Conservation (phyloP, 2,797 vertebrate species). For the Acomys russatus region DNA sequence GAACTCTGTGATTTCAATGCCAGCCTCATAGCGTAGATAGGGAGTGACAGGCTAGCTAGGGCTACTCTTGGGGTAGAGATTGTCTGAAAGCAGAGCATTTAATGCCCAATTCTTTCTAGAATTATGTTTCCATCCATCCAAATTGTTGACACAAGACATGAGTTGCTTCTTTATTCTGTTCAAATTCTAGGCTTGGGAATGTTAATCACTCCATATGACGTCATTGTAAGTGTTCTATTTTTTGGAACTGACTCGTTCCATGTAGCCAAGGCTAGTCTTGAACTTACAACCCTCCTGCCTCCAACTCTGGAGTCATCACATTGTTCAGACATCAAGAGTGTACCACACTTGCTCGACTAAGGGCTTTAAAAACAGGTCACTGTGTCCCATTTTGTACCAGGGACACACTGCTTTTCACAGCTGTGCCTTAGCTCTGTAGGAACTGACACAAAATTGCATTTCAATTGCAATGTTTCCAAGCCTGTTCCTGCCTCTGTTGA, state of each 20-base stretch:
- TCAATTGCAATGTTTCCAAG: background rate
- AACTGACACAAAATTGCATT: background rate
- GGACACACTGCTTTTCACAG: background rate
- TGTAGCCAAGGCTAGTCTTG: background rate
- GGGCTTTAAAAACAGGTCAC: background rate
- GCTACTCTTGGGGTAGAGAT: too few species aligned
- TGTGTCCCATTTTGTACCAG: background rate
- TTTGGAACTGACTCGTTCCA: background rate
- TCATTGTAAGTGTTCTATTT: background rate
- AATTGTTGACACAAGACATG: background rate
- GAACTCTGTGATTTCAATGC: background rate
- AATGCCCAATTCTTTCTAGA: background rate
- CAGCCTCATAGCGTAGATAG: background rate
- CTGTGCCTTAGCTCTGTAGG: background rate
- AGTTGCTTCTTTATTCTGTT: background rate
- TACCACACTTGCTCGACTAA: too few species aligned
- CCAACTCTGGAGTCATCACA: background rate
- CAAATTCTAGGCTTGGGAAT: background rate
- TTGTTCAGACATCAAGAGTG: background rate
- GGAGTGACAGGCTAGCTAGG: background rate
- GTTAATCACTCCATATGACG: background rate
- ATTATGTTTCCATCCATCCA: background rate
- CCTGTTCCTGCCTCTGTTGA: background rate
- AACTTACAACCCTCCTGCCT: background rate
- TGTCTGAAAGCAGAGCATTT: background rate